Base-by-base conservation (phyloP, 2,113 vertebrate species). In the Argyrosomus japonicus region DNA sequence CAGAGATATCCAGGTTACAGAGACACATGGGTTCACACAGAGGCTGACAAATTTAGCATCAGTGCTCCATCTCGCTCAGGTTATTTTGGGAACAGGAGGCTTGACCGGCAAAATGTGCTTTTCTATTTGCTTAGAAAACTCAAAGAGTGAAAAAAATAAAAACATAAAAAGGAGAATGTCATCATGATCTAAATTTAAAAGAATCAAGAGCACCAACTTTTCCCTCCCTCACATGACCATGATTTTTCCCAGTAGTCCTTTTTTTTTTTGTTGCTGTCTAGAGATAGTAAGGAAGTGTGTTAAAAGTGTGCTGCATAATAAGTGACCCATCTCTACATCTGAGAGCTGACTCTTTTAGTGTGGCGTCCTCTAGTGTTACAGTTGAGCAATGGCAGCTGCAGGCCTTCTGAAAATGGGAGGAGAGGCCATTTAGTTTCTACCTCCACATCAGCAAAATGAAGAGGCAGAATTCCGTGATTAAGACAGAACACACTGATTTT, bases 1-100 rank as follows among this genome's bases (percentile, higher is more conserved):
- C 92, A 90, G 68, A 86, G 58, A 81, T 81, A 83, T 90, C 73
- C 76, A 89, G 88, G 83, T 90, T 92, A 79, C 69, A 89, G 40
- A 88, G 81, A 88, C 73, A 58, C 75, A 65, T 70, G 82, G 43
- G 82, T 87, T 86, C 82, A 89, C 85, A 62, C 68, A 68, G 64
- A 74, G 74, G 82, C 58, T 65, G 91, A 89, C 82, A 65, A 82
- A 91, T 73, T 89, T 87, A 88, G 81, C 84, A 54, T 32, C 45
- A 5, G 53, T 67, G 23, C 78, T 81, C 79, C 73, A 51, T 75
- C 84, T 85, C 1, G 36, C 80, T 29, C 1, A 3, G 75, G 74
- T 69, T 84, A 87, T 88, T 87, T 90, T 82, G 18, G 77, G 78
- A 78, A 27, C 25, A 25, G 74, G 79, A 18, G 25, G 53, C 47